Percentiles rank a stretch among this genome's conserved stretches.
Evolutionary conservation across 2,797 vertebrate genomes (phyloP).

Genomic region (Halcyon leucocephala): DNA sequence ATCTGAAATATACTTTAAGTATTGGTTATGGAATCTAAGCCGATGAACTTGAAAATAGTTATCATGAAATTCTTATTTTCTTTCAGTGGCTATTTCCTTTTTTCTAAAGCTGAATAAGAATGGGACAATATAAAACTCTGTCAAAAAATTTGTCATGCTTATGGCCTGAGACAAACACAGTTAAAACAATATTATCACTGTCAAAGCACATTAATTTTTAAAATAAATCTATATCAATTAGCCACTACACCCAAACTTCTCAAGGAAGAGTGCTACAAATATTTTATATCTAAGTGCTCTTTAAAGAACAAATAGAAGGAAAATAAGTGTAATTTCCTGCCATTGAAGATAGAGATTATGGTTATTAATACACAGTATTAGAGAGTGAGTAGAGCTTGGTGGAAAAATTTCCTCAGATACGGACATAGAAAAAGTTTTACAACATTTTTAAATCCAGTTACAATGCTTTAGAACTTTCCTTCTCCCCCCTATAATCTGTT

Average conservation of each 20-base stretch:
- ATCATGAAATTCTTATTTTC: neutral
- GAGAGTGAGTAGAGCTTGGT: neutral
- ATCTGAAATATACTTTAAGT: neutral
- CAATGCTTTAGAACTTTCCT: neutral
- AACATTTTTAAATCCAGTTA: neutral
- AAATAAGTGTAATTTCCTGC: neutral
- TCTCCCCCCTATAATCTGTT: too few relatives aligned
- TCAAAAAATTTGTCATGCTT: neutral
- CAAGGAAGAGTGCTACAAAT: neutral
- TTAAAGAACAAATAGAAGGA: constrained; percentile 13
- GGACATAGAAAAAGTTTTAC: neutral
- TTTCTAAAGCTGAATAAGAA: neutral
- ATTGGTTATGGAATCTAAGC: neutral
- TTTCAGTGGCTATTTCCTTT: neutral
- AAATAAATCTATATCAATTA: neutral
- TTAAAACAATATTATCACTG: neutral
- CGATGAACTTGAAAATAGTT: neutral
- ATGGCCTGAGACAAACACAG: neutral
- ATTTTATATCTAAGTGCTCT: neutral
- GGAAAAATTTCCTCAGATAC: neutral
- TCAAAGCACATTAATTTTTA: neutral
- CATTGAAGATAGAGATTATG: neutral
- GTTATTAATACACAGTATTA: neutral
- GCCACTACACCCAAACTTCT: neutral
- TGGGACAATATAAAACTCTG: neutral